A percentile compares a stretch with the other conserved stretches of the same genome.
Evolutionary conservation across 2,113 vertebrate genomes (phyloP).

Genomic region (Brachypodius melanocephalos): DNA sequence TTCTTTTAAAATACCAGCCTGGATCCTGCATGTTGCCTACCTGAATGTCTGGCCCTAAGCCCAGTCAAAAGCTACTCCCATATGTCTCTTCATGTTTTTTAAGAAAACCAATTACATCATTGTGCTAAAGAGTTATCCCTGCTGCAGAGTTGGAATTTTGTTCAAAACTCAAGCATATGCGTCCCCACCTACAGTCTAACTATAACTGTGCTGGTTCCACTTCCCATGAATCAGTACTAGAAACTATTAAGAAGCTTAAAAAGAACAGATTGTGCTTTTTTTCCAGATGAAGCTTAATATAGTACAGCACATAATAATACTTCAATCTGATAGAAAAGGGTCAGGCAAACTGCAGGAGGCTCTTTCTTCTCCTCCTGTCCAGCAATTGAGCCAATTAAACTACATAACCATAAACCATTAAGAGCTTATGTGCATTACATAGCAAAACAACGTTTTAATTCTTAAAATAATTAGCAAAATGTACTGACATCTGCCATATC

Average conservation of each 20-base stretch:
- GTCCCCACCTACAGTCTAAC: slow-evolving; percentile 2
- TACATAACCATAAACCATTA: background rate
- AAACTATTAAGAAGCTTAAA: slow-evolving; percentile 57
- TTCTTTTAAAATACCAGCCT: background rate
- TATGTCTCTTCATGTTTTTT: background rate
- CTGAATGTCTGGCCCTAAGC: background rate
- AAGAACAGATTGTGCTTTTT: slow-evolving; percentile 61
- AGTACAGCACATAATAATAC: slow-evolving; percentile 15
- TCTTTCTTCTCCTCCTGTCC: background rate
- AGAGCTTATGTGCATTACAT: background rate
- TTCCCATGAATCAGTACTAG: slow-evolving; percentile 27
- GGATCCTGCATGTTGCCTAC: background rate
- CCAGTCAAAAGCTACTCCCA: background rate
- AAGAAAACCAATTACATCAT: background rate
- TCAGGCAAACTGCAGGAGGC: background rate
- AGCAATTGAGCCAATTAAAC: background rate
- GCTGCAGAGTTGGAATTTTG: background rate
- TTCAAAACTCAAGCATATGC: background rate
- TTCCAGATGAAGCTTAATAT: slow-evolving; percentile 38
- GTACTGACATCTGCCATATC: background rate
- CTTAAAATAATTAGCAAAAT: background rate
- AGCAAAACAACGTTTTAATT: background rate
- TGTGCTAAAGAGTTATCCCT: background rate
- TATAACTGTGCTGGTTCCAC: slow-evolving; percentile 30
- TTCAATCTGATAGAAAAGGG: slow-evolving; percentile 32